Evolutionary conservation across 1,140 invertebrate genomes (phyloP), one percentile per base, ranked within the genome.

Genomic region (Neelides sp.): DNA sequence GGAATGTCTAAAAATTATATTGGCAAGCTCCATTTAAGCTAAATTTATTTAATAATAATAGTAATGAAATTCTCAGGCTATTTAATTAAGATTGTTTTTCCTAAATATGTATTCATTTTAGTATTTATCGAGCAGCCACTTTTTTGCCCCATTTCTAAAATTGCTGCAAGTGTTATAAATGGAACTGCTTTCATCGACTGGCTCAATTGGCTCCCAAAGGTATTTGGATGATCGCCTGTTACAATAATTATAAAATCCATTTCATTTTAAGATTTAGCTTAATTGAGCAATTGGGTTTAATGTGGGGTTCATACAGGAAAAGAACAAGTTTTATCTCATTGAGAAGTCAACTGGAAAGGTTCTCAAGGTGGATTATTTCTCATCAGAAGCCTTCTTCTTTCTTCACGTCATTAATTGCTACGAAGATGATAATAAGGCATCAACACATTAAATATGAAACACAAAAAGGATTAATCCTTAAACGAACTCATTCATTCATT

Each of bases 141-240:
- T 23, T 48, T 58, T 7, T 49, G 49, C 43, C 48, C 46, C 24
- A 40, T 58, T 17, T 28, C 40, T 3, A 69, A 68, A 47, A 49
- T 73, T 15, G 55, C 69, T 4, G 59, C 66, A 4, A 63, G 62
- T 5, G 63, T 67, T 36, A 50, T 72, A 3, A 67, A 66, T 45
- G 67, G 69, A 15, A 62, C 63, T 20, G 50, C 69, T 10, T 58
- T 70, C 22, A 61, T 62, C 4, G 68, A 74, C 15, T 71, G 69
- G 55, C 61, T 75, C 43, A 66, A 71, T 15, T 74, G 71, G 69
- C 55, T 61, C 22, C 66, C 5, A 19, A 39, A 39, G 12, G 15
- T 7, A 39, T 7, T 39, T 39, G 37, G 5, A 10, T 39, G 36
- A 23, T 30, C 26, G 45, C 37, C 8, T 7, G 19, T 4, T 48